Conservation (phyloP, 1,140 invertebrate species). For the Mamestra configurata region DNA sequence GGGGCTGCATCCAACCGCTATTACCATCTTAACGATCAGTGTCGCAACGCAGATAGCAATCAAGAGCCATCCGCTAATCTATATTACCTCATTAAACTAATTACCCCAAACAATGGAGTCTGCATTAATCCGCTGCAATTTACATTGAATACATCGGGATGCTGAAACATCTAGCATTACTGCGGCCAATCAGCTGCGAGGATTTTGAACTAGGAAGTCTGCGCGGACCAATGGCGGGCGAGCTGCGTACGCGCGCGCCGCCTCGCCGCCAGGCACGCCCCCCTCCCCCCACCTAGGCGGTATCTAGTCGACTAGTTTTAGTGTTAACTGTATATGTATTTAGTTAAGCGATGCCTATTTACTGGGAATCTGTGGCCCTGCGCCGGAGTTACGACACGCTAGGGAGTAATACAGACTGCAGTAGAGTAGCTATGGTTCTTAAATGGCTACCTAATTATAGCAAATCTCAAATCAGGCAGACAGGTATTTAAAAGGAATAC, state of each 20-base stretch:
- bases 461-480: too few relatives aligned
- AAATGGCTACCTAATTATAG: too few relatives aligned
- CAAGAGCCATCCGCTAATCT: constrained; percentile 40
- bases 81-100: constrained; percentile 46
- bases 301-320: constrained; percentile 33
- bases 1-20: not conserved
- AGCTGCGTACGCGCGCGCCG: constrained; percentile 64
- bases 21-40: constrained; percentile 29
- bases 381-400: not conserved
- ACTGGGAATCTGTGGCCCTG: not conserved
- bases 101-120: constrained; percentile 51
- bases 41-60: constrained; percentile 28
- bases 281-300: constrained; percentile 50
- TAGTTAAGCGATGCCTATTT: constrained; percentile 14
- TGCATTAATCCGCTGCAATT: constrained; percentile 41
- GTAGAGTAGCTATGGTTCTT: too few relatives aligned
- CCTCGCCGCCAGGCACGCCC: constrained; percentile 57
- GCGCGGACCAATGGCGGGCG: constrained; percentile 51
- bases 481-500: too few relatives aligned
- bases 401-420: not conserved
- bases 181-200: constrained; percentile 55
- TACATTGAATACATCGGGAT: constrained; percentile 45
- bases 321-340: constrained; percentile 8
- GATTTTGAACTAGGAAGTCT: constrained; percentile 54
- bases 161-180: constrained; percentile 40